Evolutionary conservation across 2,113 vertebrate genomes (phyloP).

Genomic region (Electrona antarctica): DNA sequence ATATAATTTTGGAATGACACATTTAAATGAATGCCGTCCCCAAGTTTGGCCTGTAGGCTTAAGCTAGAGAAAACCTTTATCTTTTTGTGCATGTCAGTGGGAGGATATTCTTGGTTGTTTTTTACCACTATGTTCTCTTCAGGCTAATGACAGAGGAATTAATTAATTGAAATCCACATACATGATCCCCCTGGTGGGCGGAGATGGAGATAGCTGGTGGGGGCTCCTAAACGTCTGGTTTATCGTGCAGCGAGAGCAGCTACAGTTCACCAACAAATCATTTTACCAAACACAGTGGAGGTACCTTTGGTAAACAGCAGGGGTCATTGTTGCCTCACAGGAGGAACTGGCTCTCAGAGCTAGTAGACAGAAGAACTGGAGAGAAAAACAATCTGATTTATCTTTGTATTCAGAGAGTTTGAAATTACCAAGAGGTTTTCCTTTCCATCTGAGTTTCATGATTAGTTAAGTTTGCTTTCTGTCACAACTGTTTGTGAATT

Average conservation of each 20-base stretch:
- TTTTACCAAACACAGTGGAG: neutral
- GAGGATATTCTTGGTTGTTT: constrained; percentile 25
- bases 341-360: neutral
- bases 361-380: constrained; percentile 18
- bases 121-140: constrained; percentile 36
- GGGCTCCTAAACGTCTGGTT: constrained; percentile 51
- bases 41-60: constrained; percentile 43
- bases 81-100: constrained; percentile 23
- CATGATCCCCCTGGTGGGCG: constrained; percentile 61
- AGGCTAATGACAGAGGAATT: constrained; percentile 55
- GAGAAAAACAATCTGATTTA: constrained; percentile 25
- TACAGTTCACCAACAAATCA: constrained; percentile 20
- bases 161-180: constrained; percentile 77
- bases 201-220: constrained; percentile 49
- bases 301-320: constrained; percentile 31
- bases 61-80: constrained; percentile 44
- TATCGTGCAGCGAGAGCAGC: constrained; percentile 18
- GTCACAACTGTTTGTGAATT: constrained; percentile 25
- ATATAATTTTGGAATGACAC: constrained; percentile 60
- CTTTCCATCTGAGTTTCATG: constrained; percentile 30
- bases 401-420: constrained; percentile 42
- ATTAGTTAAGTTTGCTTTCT: constrained; percentile 46
- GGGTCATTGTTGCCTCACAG: constrained; percentile 68
- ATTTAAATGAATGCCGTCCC: constrained; percentile 53
- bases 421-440: neutral